Evolutionary conservation across 2,888 invertebrate genomes (phyloP).

Genomic region (Sisyra terminalis): DNA sequence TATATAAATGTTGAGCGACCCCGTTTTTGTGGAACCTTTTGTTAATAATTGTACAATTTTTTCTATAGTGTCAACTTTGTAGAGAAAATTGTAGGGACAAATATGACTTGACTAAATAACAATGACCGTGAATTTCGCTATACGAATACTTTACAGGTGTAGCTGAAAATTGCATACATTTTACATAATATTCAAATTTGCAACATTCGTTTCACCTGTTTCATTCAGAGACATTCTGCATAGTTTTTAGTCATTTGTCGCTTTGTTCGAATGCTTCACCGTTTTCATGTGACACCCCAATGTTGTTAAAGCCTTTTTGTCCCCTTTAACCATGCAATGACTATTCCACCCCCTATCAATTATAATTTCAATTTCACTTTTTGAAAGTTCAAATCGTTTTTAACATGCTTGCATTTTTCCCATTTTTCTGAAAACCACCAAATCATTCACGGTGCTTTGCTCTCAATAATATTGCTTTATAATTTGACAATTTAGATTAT

Average conservation of each 20-base stretch:
- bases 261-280: no score
- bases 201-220: conserved; percentile 1
- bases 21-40: conserved; percentile 1
- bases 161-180: no score
- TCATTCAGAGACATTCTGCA: not conserved
- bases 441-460: not conserved
- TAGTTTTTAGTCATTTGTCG: no score
- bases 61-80: not conserved
- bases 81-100: not conserved
- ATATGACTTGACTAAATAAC: no score
- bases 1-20: not conserved
- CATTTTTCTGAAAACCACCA: no score
- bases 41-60: not conserved
- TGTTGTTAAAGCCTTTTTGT: not conserved
- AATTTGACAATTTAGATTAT: not conserved
- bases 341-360: not conserved
- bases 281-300: no score
- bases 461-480: not conserved
- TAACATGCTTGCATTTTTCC: not conserved
- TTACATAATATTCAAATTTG: no score
- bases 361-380: not conserved
- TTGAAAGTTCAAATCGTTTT: no score
- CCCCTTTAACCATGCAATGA: no score
- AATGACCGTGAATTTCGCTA: no score
- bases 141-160: no score